A percentile compares a stretch with the other conserved stretches of the same genome.
These are phyloP conservation scores for Lucilia cuprina DNA, from an alignment of 1,140 invertebrate species.

Conservation along the genomic window DNA sequence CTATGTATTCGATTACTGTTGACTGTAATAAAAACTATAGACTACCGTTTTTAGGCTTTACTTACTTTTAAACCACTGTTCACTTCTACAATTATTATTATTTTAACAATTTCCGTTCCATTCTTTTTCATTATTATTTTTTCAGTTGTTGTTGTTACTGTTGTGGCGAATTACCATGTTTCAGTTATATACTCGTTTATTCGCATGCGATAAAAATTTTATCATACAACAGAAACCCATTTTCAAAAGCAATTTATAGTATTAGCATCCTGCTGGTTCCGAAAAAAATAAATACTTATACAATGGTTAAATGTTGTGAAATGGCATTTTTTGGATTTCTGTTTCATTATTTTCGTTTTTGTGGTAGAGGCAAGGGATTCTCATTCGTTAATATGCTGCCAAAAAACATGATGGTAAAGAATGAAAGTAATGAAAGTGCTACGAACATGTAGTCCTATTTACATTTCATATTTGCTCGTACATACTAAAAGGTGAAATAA, in stretches of 20 bases:
- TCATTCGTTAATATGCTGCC: neutral
- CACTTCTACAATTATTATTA: neutral
- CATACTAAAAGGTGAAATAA: neutral
- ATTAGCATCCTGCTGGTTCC: neutral
- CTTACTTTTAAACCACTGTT: neutral
- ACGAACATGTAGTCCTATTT: conserved; percentile 25
- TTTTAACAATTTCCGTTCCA: neutral
- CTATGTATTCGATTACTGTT: too few relatives aligned
- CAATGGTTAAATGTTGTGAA: neutral
- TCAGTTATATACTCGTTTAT: neutral
- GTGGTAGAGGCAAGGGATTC: neutral
- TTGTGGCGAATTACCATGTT: neutral
- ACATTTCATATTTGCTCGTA: neutral
- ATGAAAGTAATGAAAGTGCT: conserved; percentile 6
- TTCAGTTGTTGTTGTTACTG: too few relatives aligned
- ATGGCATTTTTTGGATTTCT: neutral
- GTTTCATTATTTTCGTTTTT: neutral
- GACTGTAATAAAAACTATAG: too few relatives aligned
- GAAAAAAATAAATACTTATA: neutral
- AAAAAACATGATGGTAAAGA: neutral
- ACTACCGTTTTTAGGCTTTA: too few relatives aligned
- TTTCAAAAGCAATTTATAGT: neutral
- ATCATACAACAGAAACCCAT: conserved; percentile 23
- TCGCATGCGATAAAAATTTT: conserved; percentile 18
- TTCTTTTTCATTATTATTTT: too few relatives aligned